phyloP scores from a whole-genome alignment of 2,113 vertebrate species.

The Corydoras sp. region DNA sequence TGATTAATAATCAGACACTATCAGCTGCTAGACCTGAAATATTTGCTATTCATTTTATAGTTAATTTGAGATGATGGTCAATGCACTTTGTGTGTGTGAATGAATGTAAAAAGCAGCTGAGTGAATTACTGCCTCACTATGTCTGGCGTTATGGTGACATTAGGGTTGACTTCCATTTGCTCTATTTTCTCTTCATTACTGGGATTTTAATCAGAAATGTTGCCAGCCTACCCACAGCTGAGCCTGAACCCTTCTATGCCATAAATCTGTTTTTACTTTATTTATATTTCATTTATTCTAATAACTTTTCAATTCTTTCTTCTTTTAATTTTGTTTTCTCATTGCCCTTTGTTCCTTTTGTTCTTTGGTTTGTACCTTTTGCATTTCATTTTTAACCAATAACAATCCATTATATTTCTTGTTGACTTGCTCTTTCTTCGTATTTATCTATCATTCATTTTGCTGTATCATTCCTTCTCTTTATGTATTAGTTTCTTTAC shows the following conservation, averaged over 20 bases:
- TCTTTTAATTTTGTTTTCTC: not conserved
- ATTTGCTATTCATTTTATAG: conserved; percentile 22
- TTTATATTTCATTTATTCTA: no score
- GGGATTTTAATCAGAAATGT: conserved; percentile 3
- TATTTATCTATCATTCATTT: no score
- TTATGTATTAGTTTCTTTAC: no score
- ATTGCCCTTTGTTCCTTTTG: conserved; percentile 26
- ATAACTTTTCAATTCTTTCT: no score
- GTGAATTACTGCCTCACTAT: not conserved
- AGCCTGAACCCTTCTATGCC: not conserved
- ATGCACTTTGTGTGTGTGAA: not conserved
- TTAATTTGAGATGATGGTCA: conserved; percentile 1
- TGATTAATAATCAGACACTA: not conserved
- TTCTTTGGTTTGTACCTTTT: not conserved
- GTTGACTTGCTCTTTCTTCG: no score
- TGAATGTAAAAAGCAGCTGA: not conserved
- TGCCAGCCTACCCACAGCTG: conserved; percentile 10
- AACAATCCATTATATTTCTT: no score
- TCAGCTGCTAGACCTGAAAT: not conserved
- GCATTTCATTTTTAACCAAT: no score
- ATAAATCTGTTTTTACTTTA: no score
- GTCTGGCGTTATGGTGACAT: conserved; percentile 13
- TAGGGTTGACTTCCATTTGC: not conserved
- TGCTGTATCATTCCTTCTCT: no score
- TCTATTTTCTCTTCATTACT: conserved; percentile 7